A percentile compares a stretch with the other conserved stretches of the same genome.
Conservation (phyloP, 2,888 invertebrate species). For the Oligia latruncula region DNA sequence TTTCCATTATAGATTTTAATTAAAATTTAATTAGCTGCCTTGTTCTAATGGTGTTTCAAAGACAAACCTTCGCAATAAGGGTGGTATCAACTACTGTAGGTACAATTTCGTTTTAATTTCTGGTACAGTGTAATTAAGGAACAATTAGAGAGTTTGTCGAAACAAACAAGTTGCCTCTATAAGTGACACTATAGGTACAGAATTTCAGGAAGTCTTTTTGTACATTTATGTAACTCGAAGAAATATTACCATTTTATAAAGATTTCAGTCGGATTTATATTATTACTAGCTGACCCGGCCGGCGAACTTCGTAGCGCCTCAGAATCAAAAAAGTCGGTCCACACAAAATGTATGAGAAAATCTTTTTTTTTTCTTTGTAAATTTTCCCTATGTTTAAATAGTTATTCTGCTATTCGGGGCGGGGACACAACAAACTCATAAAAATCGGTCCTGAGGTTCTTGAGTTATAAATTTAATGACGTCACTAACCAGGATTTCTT, state of each 20-base stretch:
- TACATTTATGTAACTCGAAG: not conserved
- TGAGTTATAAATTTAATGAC: too few species aligned
- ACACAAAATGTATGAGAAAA: too few species aligned
- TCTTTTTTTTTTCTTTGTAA: too few species aligned
- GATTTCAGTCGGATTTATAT: not conserved
- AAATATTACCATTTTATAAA: not conserved
- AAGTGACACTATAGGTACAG: not conserved
- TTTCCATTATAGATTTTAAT: constrained; percentile 76
- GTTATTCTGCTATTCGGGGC: too few species aligned
- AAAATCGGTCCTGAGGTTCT: too few species aligned
- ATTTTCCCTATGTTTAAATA: too few species aligned
- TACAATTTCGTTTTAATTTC: constrained; percentile 30
- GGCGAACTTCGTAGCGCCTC: too few species aligned
- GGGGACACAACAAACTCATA: too few species aligned
- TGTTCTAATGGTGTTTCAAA: constrained; percentile 41
- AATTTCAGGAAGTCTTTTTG: not conserved
- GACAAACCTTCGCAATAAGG: constrained; percentile 23
- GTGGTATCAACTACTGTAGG: constrained; percentile 9
- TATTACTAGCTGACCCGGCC: too few species aligned
- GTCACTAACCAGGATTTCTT: too few species aligned
- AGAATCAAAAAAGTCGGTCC: too few species aligned
- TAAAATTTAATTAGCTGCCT: constrained; percentile 71
- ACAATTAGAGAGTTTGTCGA: constrained; percentile 12
- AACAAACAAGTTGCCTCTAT: constrained; percentile 18
- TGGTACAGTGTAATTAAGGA: constrained; percentile 22